Evolutionary conservation across 2,888 invertebrate genomes (phyloP), one percentile per base, ranked within the genome.

Genomic region (Dicycla oo): DNA sequence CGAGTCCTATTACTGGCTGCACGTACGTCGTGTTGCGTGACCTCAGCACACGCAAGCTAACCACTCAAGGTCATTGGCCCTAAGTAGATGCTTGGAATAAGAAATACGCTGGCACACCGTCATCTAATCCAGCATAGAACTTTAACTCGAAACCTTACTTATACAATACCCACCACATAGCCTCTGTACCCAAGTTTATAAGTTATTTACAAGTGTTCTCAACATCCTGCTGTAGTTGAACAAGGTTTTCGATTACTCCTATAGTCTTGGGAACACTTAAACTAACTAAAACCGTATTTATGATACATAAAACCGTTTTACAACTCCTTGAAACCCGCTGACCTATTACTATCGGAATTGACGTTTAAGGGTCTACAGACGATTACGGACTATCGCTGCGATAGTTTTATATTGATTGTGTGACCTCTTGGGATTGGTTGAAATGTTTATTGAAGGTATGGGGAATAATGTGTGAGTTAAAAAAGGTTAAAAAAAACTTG

Each of bases 271-370:
- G 69, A 83, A 75, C 81, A 86, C 85, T 88, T 81, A 83, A 87
- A 88, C 85, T 86, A 84, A 79, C 85, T 80, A 81, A 84, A 87
- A 78, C 86, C 78, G 83, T 90, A 90, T 92, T 92, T 90, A 91
- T 85, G 90, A 89, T 84, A 86, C 88, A 90, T 92, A 90, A 92
- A 91, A 88, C 85, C 63, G 86, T 85, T 90, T 89, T 89, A 90
- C 82, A 90, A 86, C 89, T 87, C 64, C 68, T 73, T 65, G 70
- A 74, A 82, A 81, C 82, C 80, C 70, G 85, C 76, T 88, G 90
- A 89, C 88, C 88, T 87, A 83, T 86, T 85, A 84, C 68, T 34
- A 61, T 63, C 62, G 7, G 75, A 80, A 81, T 80, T 63, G 78
- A 79, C 69, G 65, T 63, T 81, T 77, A 81, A 78, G 81, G 65